Percentiles rank a stretch among this genome's conserved stretches.
Evolutionary conservation across 2,888 invertebrate genomes (phyloP).

Genomic region (Tenthredo scrophulariae): DNA sequence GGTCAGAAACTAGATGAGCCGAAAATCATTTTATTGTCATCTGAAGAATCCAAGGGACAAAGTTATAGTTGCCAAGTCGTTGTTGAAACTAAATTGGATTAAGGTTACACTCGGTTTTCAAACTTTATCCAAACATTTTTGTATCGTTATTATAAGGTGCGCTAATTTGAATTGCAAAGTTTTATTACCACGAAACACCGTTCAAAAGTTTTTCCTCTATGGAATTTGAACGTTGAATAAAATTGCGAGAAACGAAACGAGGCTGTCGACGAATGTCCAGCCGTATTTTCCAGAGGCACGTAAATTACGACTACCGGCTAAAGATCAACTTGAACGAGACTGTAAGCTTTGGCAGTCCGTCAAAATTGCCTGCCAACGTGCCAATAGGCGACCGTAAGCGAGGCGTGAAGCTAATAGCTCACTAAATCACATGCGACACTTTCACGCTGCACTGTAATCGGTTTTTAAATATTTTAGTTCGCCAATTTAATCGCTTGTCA

Average conservation of each 20-base stretch:
- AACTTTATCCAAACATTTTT: neutral
- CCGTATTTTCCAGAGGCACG: conserved; percentile 5
- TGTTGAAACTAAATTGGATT: neutral
- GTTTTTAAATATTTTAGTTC: conserved; percentile 50
- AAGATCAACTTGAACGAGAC: conserved; percentile 54
- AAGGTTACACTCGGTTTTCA: conserved; percentile 3
- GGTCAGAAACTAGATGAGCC: conserved; percentile 26
- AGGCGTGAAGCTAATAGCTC: conserved; percentile 55
- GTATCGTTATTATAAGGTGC: neutral
- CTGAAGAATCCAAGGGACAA: neutral
- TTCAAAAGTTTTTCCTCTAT: neutral
- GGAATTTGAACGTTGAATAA: neutral
- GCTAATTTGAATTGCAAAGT: neutral
- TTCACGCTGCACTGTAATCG: conserved; percentile 52
- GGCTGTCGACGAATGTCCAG: neutral
- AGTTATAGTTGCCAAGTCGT: conserved; percentile 1
- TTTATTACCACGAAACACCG: neutral
- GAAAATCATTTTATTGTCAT: conserved; percentile 22
- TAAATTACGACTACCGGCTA: conserved; percentile 29
- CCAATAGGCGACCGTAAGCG: conserved; percentile 54
- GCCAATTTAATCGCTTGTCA: conserved; percentile 38
- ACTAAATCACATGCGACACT: conserved; percentile 60
- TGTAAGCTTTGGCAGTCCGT: conserved; percentile 60
- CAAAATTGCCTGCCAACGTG: conserved; percentile 59
- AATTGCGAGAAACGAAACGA: neutral